A percentile compares a stretch with the other conserved stretches of the same genome.
Conservation (phyloP, 2,797 vertebrate genomes). For the Amblyraja radiata region DNA sequence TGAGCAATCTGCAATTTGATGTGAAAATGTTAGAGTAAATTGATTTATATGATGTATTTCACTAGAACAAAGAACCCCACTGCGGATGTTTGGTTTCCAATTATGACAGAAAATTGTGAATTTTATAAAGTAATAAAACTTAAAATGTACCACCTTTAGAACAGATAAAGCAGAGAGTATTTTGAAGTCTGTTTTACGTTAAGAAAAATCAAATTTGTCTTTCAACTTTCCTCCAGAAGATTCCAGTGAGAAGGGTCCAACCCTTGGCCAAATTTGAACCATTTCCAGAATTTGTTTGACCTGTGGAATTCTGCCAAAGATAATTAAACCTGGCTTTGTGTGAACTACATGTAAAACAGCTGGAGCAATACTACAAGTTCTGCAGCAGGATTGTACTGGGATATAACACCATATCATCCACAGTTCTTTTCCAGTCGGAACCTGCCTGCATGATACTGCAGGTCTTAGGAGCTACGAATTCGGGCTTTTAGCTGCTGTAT, state of each 20-base stretch:
- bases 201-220: not conserved
- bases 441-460: not conserved
- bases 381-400: not conserved
- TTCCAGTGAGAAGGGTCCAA: not conserved
- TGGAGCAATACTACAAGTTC: not conserved
- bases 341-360: not conserved
- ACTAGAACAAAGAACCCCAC: not conserved
- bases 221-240: not conserved
- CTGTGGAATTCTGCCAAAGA: not conserved
- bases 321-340: not conserved
- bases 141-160: not conserved
- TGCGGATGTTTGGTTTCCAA: not conserved
- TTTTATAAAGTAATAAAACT: not conserved
- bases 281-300: not conserved
- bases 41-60: not conserved
- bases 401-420: not conserved
- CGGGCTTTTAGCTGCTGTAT: not conserved
- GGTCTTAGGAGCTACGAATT: not conserved
- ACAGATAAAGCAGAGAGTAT: not conserved
- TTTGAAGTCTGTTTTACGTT: not conserved
- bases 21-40: not conserved
- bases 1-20: not conserved
- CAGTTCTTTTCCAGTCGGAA: not conserved
- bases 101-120: not conserved
- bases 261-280: not conserved